Percentiles rank a stretch among this genome's conserved stretches.
Evolutionary conservation across 2,888 invertebrate species (phyloP).

Genomic region (Lottia scabra): DNA sequence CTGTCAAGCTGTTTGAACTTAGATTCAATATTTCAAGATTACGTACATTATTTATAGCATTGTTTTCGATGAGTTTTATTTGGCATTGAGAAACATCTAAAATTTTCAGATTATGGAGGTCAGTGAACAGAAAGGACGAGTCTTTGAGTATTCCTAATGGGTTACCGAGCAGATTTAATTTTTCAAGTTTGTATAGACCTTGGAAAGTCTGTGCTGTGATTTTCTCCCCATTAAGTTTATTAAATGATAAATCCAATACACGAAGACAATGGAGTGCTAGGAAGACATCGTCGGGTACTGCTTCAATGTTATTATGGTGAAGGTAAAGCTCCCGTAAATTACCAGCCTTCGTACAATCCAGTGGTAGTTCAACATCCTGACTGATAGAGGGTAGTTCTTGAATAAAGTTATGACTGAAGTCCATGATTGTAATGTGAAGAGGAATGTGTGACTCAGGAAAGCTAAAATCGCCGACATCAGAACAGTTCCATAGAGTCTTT

Average conservation of each 20-base stretch:
- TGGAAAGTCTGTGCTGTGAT: slow-evolving; percentile 10
- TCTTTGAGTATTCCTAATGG: slow-evolving; percentile 17
- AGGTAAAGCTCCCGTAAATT: slow-evolving; percentile 20
- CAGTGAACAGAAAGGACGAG: neutral
- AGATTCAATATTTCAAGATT: slow-evolving; percentile 7
- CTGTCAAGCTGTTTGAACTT: slow-evolving; percentile 11
- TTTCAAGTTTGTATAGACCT: slow-evolving; percentile 12
- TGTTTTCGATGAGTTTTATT: slow-evolving; percentile 6
- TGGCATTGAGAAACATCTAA: slow-evolving; percentile 13
- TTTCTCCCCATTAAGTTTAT: slow-evolving; percentile 14
- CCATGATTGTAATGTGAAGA: neutral
- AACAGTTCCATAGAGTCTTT: neutral
- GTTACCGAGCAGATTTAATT: slow-evolving; percentile 20
- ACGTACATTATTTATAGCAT: slow-evolving; percentile 4
- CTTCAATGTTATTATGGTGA: slow-evolving; percentile 20
- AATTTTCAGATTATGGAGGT: neutral
- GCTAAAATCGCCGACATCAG: neutral
- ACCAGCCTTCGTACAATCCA: neutral
- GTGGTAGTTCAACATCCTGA: neutral
- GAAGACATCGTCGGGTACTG: slow-evolving; percentile 18
- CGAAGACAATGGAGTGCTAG: slow-evolving; percentile 18
- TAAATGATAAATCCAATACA: slow-evolving; percentile 22
- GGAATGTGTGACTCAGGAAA: neutral
- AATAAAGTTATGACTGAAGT: neutral
- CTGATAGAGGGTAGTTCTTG: neutral